Percentiles rank a stretch among this genome's conserved stretches.
phyloP scores from a whole-genome alignment of 2,888 invertebrate genomes.

The Lasius fuliginosus region DNA sequence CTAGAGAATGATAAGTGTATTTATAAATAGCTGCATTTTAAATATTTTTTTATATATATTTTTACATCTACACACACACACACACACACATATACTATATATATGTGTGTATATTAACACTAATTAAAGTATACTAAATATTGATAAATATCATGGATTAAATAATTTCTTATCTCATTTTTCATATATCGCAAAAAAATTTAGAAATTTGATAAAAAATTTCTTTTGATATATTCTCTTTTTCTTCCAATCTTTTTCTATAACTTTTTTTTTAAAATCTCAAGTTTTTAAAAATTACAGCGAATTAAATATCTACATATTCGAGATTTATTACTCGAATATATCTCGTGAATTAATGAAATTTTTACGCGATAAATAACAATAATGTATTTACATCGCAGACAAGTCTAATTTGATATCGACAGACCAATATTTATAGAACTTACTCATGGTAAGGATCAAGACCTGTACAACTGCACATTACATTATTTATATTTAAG shows the following conservation, averaged over 20 bases:
- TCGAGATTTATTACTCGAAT: neutral
- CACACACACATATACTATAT: neutral
- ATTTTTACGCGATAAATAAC: neutral
- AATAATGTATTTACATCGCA: neutral
- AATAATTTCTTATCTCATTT: neutral
- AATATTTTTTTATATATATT: too few species aligned
- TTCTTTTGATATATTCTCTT: neutral
- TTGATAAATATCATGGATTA: neutral
- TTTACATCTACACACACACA: too few species aligned
- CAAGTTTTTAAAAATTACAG: neutral
- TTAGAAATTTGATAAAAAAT: neutral
- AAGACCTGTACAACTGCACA: neutral
- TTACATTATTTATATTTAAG: conserved; percentile 23
- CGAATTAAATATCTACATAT: neutral
- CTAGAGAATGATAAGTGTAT: too few species aligned
- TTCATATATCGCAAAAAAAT: neutral
- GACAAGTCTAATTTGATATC: neutral
- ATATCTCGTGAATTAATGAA: neutral
- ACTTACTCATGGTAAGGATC: neutral
- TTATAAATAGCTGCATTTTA: too few species aligned
- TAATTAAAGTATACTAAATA: neutral
- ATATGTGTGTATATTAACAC: neutral
- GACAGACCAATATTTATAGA: neutral
- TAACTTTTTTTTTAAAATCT: too few species aligned
- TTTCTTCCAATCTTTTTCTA: too few species aligned